Evolutionary conservation across 2,113 vertebrate species (phyloP), one percentile per base, ranked within the genome.

Genomic region (Nansenia antarctica): DNA sequence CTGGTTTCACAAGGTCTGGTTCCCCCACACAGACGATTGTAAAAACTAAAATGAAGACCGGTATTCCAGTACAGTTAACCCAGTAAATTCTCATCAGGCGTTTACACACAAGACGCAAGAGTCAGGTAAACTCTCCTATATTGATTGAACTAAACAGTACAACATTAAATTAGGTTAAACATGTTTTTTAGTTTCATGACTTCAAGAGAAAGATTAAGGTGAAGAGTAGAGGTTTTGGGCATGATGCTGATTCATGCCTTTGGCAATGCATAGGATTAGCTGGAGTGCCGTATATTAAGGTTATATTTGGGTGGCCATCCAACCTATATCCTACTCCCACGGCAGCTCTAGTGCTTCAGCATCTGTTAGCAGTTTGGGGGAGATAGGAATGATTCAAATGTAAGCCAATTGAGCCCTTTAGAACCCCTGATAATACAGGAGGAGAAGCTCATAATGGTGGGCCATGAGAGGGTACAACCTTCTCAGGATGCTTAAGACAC

Each of bases 331-430:
- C 47, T 49, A 2, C 18, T 49, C 47, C 47, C 47, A 49, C n/a
- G n/a, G 20, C 27, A 66, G 1, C 18, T n/a, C 3, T 54, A 2
- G 18, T 22, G 24, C 39, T 26, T 1, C 29, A 29, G 29, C 74
- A 77, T 71, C 64, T 72, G 69, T 31, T 62, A 32, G 37, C 20
- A 67, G 35, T 62, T 70, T 62, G 53, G 32, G 18, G 22, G 22
- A 54, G 57, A 30, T 37, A 53, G 49, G 31, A 53, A 69, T 45
- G 59, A 66, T 49, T 72, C 63, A 5, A 67, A 27, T 18, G 11
- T 60, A 65, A 27, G 45, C 34, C 57, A 39, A 30, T 9, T 35
- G 35, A 39, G 35, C 8, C 24, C 22, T 53, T 18, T 58, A 34
- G 15, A 58, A 26, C 29, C 15, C n/a, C 62, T 63, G 2, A 22